These are phyloP conservation scores for Tetrax tetrax DNA, from an alignment of 2,113 vertebrate genomes.

Conservation along the genomic window DNA sequence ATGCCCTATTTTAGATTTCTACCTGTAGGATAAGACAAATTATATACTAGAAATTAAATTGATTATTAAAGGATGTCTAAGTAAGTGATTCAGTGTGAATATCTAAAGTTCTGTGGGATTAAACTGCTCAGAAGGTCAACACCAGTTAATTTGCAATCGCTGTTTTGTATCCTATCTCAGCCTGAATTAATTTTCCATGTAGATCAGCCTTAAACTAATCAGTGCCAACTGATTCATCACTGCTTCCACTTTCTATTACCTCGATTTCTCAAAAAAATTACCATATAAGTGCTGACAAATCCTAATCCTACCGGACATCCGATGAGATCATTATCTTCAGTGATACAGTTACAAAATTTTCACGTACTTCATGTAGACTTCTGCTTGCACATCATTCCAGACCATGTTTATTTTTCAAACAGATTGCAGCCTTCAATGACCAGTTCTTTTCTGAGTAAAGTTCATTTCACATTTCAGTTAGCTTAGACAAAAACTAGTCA, in stretches of 20 bases:
- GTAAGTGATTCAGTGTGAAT: background rate
- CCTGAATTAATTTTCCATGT: background rate
- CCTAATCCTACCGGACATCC: background rate
- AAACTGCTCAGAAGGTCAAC: background rate
- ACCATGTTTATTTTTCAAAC: background rate
- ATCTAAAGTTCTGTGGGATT: background rate
- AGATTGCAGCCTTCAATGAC: background rate
- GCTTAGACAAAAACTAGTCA: background rate
- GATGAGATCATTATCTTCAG: background rate
- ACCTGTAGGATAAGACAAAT: conserved; percentile 19
- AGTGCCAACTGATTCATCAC: background rate
- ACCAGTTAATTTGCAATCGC: background rate
- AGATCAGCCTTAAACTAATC: background rate
- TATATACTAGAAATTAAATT: conserved; percentile 1
- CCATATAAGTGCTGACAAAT: background rate
- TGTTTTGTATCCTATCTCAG: background rate
- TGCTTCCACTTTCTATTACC: background rate
- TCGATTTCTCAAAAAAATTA: background rate
- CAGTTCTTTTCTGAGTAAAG: background rate
- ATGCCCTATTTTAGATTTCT: background rate
- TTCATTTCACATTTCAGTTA: background rate
- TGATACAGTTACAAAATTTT: background rate
- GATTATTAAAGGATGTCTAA: conserved; percentile 14
- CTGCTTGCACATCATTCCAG: background rate
- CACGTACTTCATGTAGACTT: background rate